Evolutionary conservation across 2,113 vertebrate species (phyloP).

Genomic region (Vireo altiloquus): DNA sequence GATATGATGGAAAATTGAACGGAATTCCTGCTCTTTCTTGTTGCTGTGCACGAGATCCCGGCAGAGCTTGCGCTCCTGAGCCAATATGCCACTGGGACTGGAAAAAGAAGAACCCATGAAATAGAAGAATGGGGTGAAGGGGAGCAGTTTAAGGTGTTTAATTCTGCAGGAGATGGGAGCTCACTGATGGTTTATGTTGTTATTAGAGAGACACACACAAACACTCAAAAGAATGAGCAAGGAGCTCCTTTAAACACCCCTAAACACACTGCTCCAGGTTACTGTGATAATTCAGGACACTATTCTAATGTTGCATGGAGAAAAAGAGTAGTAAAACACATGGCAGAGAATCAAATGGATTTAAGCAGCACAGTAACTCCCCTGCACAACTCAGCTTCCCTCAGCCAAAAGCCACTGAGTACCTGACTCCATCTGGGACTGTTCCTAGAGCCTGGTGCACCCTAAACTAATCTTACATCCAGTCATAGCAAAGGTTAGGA

Average conservation of each 20-base stretch:
- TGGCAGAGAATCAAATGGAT: not conserved
- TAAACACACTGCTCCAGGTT: not conserved
- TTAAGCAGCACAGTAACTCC: not conserved
- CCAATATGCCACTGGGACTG: constrained; percentile 86
- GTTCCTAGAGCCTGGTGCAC: not conserved
- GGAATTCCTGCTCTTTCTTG: constrained; percentile 92
- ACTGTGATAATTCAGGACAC: not conserved
- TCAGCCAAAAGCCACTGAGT: not conserved
- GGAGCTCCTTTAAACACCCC: not conserved
- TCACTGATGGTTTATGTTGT: not conserved
- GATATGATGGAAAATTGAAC: constrained; percentile 92
- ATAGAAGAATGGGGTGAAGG: not conserved
- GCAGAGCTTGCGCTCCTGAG: constrained; percentile 89
- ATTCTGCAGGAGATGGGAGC: not conserved
- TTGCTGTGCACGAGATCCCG: constrained; percentile 90
- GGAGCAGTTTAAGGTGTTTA: not conserved
- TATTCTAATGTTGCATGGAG: not conserved
- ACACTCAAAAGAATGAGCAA: not conserved
- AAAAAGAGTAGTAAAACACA: not conserved
- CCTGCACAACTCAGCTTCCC: too few relatives aligned
- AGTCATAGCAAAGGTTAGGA: not conserved
- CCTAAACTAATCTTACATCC: not conserved
- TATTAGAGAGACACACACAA: not conserved
- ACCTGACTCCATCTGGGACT: not conserved
- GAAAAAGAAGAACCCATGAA: not conserved